Base-by-base conservation (phyloP, 2,797 vertebrate genomes). In the Bovichtus diacanthus region DNA sequence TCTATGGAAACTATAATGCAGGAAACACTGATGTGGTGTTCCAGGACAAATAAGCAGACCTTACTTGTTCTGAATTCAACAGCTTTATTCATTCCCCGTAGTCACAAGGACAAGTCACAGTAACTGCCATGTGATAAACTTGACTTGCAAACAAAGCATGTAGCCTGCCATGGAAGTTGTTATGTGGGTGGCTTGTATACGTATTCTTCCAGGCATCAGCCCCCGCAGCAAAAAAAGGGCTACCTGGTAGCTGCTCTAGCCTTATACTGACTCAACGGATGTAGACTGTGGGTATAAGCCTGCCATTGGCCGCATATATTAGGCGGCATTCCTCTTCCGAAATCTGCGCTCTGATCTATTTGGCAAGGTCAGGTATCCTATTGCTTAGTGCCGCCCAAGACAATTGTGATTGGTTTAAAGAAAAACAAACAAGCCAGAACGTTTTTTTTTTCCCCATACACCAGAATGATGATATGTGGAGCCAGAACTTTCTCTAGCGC, bases 181-280 rank as follows among this genome's bases (percentile, higher is more conserved):
- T 61, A 38, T 53, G 11, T 72, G 58, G 69, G 54, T 4, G 34
- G 50, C 43, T 80, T 78, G 39, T 73, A 49, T 61, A 70, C 82
- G 74, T 38, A 46, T 51, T 38, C 12, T 73, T 38, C 27, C 21
- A 8, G 56, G 34, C 50, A 63, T 80, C 27, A 58, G 38, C 38
- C 44, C 46, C 34, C 15, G 62, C 34, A 62, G 10, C 49, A 56
- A 58, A 63, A 25, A 73, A 66, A 58, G 18, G 10, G 6, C 27
- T 9, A 56, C 27, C 61, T 55, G 59, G 75, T 70, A 53, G 43
- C 70, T 65, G 29, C 53, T 69, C 23, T 41, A 4, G 58, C 77
- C 65, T 85, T 71, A 25, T 25, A 25, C 27, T 27, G 27, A 27
- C 27, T 27, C 27, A 27, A 27, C 5, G 27, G 27, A 27, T 27